Conservation (phyloP, 2,888 invertebrate genomes). For the Gastrophysa polygoni region DNA sequence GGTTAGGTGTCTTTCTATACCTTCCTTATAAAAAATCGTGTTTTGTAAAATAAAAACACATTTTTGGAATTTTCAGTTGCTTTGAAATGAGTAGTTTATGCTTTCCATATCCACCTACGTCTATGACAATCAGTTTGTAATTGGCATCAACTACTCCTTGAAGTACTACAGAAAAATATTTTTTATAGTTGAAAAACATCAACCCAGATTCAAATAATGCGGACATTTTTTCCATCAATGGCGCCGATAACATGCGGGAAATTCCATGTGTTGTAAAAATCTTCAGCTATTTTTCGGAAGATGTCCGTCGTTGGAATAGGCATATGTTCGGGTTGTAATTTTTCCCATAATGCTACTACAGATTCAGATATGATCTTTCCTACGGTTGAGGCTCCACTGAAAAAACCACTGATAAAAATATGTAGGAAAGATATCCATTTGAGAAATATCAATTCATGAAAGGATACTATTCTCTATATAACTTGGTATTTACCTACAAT, state of each 20-base stretch:
- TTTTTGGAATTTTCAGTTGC: slow-evolving; percentile 29
- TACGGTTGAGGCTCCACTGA: slow-evolving; percentile 14
- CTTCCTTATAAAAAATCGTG: slow-evolving; percentile 20
- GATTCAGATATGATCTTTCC: background rate
- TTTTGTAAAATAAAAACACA: slow-evolving; percentile 22
- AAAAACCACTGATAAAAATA: too few relatives aligned
- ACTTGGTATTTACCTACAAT: too few relatives aligned
- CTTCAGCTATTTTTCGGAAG: background rate
- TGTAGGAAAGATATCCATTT: too few relatives aligned
- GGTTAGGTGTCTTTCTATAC: slow-evolving; percentile 5
- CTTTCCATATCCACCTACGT: slow-evolving; percentile 39
- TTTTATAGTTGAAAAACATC: slow-evolving; percentile 33
- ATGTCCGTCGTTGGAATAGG: background rate
- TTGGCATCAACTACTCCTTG: slow-evolving; percentile 30
- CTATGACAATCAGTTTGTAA: slow-evolving; percentile 28
- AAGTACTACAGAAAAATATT: slow-evolving; percentile 27
- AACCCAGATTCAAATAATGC: slow-evolving; percentile 5
- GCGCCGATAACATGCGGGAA: background rate
- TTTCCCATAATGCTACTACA: background rate
- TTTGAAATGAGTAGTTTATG: slow-evolving; percentile 25
- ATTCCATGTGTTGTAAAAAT: slow-evolving; percentile 13
- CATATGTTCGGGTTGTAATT: slow-evolving; percentile 12
- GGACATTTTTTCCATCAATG: slow-evolving; percentile 9
- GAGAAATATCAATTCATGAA: too few relatives aligned
- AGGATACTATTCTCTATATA: too few relatives aligned